Conservation (phyloP, 2,797 vertebrate genomes). For the Falco biarmicus region DNA sequence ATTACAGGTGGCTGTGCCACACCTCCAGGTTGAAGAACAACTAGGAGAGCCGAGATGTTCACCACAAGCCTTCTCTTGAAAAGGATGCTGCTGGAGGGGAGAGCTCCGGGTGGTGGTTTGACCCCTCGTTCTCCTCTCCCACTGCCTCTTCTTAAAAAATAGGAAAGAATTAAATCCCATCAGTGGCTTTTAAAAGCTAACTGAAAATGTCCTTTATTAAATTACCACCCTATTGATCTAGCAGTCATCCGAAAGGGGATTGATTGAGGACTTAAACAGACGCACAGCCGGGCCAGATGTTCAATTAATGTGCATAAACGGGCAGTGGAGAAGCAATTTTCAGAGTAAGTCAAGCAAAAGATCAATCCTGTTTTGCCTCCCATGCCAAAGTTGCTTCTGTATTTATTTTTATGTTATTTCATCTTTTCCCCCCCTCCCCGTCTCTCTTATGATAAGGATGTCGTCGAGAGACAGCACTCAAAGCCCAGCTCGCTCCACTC, state of each 20-base stretch:
- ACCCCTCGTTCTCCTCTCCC: neutral
- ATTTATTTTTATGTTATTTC: slow-evolving; percentile 35
- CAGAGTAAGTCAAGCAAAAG: slow-evolving; percentile 66
- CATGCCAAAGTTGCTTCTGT: slow-evolving; percentile 4
- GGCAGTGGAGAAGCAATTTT: slow-evolving; percentile 69
- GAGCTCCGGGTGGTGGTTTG: neutral
- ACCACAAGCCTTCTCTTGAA: neutral
- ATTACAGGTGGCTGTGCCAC: neutral
- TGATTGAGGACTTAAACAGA: slow-evolving; percentile 72
- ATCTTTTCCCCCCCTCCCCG: neutral
- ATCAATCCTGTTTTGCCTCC: slow-evolving; percentile 65
- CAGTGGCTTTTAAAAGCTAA: slow-evolving; percentile 18
- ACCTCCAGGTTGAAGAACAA: fast-evolving
- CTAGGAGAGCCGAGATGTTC: neutral
- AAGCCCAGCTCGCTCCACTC: neutral
- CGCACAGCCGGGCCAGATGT: slow-evolving; percentile 16
- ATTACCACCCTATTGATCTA: slow-evolving; percentile 69
- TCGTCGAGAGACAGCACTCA: neutral
- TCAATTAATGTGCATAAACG: slow-evolving; percentile 70
- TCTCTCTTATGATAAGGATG: neutral
- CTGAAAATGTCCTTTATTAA: slow-evolving; percentile 66
- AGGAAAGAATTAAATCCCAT: slow-evolving; percentile 16
- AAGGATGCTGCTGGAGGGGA: neutral
- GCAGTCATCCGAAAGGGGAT: slow-evolving; percentile 30
- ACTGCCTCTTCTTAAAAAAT: neutral